Evolutionary conservation across 2,113 vertebrate genomes (phyloP).

Genomic region (Triplophysa siluroides): DNA sequence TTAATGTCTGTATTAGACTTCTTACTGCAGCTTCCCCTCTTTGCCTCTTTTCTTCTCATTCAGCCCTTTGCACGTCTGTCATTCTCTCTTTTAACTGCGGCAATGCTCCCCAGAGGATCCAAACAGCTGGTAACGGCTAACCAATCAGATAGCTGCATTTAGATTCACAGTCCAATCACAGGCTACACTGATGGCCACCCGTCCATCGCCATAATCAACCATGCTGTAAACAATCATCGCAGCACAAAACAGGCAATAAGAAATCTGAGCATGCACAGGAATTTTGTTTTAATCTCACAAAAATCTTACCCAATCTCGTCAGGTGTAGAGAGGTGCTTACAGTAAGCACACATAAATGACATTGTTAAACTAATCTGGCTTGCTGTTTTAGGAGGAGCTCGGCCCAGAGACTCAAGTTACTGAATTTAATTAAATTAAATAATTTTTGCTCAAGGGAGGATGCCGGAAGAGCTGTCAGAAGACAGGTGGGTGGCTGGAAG

Average conservation of each 20-base stretch:
- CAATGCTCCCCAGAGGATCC: slow-evolving; percentile 54
- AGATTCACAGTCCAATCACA: slow-evolving; percentile 70
- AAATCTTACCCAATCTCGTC: not conserved
- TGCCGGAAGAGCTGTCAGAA: no score
- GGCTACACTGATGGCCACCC: slow-evolving; percentile 61
- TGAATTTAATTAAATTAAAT: no score
- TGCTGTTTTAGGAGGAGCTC: no score
- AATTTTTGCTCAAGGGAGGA: no score
- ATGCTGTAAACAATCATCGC: slow-evolving; percentile 35
- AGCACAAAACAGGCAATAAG: slow-evolving; percentile 21
- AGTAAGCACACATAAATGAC: not conserved
- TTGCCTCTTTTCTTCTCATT: not conserved
- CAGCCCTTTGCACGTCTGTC: slow-evolving; percentile 1
- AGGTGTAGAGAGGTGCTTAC: not conserved
- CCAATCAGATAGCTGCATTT: slow-evolving; percentile 65
- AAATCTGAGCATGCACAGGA: not conserved
- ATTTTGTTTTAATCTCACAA: not conserved
- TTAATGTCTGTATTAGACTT: not conserved
- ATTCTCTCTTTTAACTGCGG: slow-evolving; percentile 41
- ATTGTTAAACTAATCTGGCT: no score
- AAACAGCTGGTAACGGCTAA: slow-evolving; percentile 66
- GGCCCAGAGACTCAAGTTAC: no score
- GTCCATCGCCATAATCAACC: slow-evolving; percentile 49
- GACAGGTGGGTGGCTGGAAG: no score
- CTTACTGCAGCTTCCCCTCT: not conserved